Percentiles rank a stretch among this genome's conserved stretches.
Conservation (phyloP, 2,888 invertebrate genomes). For the Cheiracanthium punctorium region DNA sequence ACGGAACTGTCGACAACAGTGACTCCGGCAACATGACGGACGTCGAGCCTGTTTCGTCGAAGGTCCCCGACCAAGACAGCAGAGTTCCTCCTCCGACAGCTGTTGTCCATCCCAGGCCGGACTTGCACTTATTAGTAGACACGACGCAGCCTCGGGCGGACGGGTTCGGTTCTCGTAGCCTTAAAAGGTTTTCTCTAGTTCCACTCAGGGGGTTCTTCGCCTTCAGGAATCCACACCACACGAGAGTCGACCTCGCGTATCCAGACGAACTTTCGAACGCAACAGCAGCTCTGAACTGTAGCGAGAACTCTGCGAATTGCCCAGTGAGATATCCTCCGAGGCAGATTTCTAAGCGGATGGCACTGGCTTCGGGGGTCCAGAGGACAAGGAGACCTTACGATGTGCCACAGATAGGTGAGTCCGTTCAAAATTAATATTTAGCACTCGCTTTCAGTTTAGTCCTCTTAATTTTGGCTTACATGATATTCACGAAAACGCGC, state of each 20-base stretch:
- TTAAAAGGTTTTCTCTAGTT: neutral
- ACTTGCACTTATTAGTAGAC: neutral
- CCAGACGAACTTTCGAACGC: neutral
- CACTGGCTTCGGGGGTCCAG: neutral
- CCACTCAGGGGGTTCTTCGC: constrained; percentile 1
- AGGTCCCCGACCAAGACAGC: neutral
- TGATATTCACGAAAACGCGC: too few relatives aligned
- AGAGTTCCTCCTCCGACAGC: neutral
- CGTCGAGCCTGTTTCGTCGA: neutral
- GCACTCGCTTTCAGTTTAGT: too few relatives aligned
- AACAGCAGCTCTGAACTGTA: neutral
- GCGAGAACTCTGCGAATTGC: neutral
- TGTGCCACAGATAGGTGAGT: constrained; percentile 9
- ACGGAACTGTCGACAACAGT: neutral
- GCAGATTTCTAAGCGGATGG: neutral
- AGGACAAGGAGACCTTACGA: neutral
- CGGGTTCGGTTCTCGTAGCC: neutral
- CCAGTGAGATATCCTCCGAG: neutral
- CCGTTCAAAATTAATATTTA: too few relatives aligned
- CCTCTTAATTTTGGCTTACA: too few relatives aligned
- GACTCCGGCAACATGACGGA: neutral
- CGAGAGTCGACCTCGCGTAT: neutral
- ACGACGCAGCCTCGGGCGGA: neutral
- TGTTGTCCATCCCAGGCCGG: neutral
- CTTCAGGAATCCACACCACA: neutral